Base-by-base conservation (phyloP, 2,113 vertebrate genomes). In the Anhinga anhinga region DNA sequence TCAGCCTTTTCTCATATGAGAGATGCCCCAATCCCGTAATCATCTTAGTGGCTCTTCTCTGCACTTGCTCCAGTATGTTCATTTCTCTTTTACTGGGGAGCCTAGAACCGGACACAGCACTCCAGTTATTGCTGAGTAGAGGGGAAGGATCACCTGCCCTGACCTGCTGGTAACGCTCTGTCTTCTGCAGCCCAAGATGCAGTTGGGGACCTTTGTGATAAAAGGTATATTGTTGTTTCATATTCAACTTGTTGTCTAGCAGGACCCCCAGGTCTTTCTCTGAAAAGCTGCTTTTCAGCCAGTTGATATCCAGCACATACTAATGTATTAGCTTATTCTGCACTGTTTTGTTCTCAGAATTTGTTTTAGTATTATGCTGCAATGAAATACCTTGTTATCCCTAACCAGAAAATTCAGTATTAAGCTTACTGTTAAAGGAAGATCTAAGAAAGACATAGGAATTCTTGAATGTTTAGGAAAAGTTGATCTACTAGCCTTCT, bases 281-380 rank as follows among this genome's bases (percentile, higher is more conserved):
- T 13, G 10, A 21, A 76, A 61, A 59, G 22, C 9, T 45, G 13
- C 19, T 69, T 69, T 83, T 40, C 15, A 52, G 18, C 4, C 23
- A 29, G 22, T 25, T 1, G 1, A 12, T 34, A 32, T 21, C 15
- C 42, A 38, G 7, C 6, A 13, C 3, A 3, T 45, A 14, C 15
- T 77, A 25, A 29, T 8, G 4, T 44, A 65, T 45, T n/a, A n/a
- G 14, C 53, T 84, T 67, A 49, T 6, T 47, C n/a, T 77, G 18
- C 15, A 5, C 14, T 32, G 17, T 23, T 82, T 40, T 77, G 10
- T 82, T 36, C 36, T 89, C 18, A n/a, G 21, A 36, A 66, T 49
- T 86, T 7, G 15, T 49, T 42, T 61, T 38, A 44, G 10, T 17
- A 26, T 23, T 71, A 36, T 0, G 1, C 12, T 58, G 29, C 65